Percentiles rank a stretch among this genome's conserved stretches.
These are phyloP conservation scores for Celastrina argiolus DNA, from an alignment of 2,888 invertebrate species.

Conservation along the genomic window DNA sequence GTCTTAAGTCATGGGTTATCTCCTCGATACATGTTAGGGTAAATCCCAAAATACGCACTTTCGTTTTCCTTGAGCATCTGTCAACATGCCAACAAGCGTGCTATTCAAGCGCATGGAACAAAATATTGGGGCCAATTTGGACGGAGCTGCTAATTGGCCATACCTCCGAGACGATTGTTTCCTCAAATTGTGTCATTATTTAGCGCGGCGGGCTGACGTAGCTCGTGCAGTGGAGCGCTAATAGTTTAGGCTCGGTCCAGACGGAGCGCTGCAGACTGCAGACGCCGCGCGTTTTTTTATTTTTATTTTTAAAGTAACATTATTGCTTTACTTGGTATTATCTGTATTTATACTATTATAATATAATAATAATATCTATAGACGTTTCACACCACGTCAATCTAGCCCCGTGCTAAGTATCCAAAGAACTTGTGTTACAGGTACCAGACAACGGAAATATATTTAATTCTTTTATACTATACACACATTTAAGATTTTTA, in stretches of 20 bases:
- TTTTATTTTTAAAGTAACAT: not conserved
- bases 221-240: not conserved
- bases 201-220: slow-evolving; percentile 11
- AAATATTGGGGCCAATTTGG: slow-evolving; percentile 3
- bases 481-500: too few relatives aligned
- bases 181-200: slow-evolving; percentile 15
- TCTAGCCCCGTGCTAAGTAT: too few relatives aligned
- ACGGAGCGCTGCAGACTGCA: not conserved
- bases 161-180: slow-evolving; percentile 13
- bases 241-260: not conserved
- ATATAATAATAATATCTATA: too few relatives aligned
- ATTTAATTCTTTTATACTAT: too few relatives aligned
- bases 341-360: too few relatives aligned
- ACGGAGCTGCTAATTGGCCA: not conserved
- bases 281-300: not conserved
- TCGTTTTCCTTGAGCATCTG: not conserved
- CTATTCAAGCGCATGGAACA: not conserved
- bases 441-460: too few relatives aligned
- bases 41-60: too few relatives aligned
- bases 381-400: too few relatives aligned
- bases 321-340: too few relatives aligned
- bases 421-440: too few relatives aligned
- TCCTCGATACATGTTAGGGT: too few relatives aligned
- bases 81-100: not conserved
- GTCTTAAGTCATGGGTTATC: too few relatives aligned